Conservation (phyloP, 2,113 vertebrate species). For the Silurus meridionalis region DNA sequence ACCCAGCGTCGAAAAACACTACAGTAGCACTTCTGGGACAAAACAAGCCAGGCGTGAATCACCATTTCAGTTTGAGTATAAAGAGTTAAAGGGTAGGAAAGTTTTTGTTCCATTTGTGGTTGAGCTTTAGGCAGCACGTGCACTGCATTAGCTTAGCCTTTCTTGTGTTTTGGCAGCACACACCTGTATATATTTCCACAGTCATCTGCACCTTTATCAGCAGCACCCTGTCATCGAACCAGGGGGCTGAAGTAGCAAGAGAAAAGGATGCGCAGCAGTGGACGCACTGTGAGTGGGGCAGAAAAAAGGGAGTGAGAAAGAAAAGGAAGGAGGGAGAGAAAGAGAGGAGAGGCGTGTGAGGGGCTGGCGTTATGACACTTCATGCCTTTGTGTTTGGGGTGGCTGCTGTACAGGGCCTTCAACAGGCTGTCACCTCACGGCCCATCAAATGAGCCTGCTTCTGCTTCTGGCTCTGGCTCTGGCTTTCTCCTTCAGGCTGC, state of each 20-base stretch:
- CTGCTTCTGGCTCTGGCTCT: slow-evolving; percentile 38
- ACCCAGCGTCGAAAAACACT: slow-evolving; percentile 42
- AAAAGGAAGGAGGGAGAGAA: slow-evolving; percentile 12
- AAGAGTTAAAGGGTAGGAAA: background rate
- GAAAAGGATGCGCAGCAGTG: slow-evolving; percentile 20
- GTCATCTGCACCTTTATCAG: slow-evolving; percentile 93
- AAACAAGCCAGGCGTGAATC: background rate
- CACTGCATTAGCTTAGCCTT: background rate
- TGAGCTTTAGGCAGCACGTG: background rate
- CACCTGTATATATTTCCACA: slow-evolving; percentile 80
- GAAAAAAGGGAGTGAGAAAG: slow-evolving; percentile 18
- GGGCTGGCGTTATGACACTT: slow-evolving; percentile 51
- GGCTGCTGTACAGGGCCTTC: slow-evolving; percentile 50
- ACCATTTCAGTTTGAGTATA: background rate
- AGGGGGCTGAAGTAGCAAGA: slow-evolving; percentile 23
- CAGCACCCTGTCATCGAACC: slow-evolving; percentile 40
- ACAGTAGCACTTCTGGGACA: slow-evolving; percentile 61
- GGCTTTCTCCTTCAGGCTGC: slow-evolving; percentile 18
- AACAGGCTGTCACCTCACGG: slow-evolving; percentile 51
- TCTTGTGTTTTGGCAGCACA: slow-evolving; percentile 7
- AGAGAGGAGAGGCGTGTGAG: slow-evolving; percentile 41
- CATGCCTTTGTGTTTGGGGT: slow-evolving; percentile 51
- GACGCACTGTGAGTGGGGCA: slow-evolving; percentile 37
- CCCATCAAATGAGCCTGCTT: slow-evolving; percentile 44
- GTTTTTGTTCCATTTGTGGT: slow-evolving; percentile 16